A percentile compares a stretch with the other conserved stretches of the same genome.
phyloP scores from a whole-genome alignment of 2,113 vertebrate species.

The Nothoprocta pentlandii region DNA sequence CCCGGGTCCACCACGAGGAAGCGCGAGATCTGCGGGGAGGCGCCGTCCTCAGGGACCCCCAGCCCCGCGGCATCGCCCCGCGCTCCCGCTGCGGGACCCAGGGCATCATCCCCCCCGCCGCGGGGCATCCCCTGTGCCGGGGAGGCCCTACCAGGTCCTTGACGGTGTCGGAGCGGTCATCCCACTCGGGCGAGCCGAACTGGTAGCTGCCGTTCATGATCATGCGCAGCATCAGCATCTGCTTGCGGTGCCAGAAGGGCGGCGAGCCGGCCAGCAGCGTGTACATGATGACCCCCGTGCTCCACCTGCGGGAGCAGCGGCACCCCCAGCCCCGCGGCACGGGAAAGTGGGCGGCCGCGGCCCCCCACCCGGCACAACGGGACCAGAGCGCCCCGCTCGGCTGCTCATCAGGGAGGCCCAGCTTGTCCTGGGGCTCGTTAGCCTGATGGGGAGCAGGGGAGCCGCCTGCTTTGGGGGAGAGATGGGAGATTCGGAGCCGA shows the following conservation, averaged over 20 bases:
- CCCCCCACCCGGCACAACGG: not conserved
- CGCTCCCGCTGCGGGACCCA: too few relatives aligned
- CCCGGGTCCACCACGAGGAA: slow-evolving; percentile 90
- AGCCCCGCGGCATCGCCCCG: too few relatives aligned
- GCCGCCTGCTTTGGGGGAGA: not conserved
- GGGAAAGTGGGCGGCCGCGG: fast-evolving
- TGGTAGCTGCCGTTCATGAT: slow-evolving; percentile 91
- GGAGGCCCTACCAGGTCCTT: slow-evolving; percentile 89
- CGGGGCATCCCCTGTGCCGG: not conserved
- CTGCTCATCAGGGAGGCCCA: not conserved
- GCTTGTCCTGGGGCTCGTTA: not conserved
- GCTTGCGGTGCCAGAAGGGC: slow-evolving; percentile 98
- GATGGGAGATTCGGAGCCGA: not conserved
- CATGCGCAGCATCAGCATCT: slow-evolving; percentile 98
- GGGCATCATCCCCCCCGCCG: not conserved
- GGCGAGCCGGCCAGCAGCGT: slow-evolving; percentile 95
- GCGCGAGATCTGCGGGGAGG: slow-evolving; percentile 84
- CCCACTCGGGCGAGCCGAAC: slow-evolving; percentile 94
- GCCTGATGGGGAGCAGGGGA: not conserved
- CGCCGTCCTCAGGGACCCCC: fast-evolving
- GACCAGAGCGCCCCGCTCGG: fast-evolving
- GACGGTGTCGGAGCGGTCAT: slow-evolving; percentile 93
- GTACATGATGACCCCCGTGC: slow-evolving; percentile 97
- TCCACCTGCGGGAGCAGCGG: slow-evolving; percentile 84
- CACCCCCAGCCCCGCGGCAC: not conserved